Base-by-base conservation (phyloP, 2,797 vertebrate species). In the Cryptoprocta ferox region DNA sequence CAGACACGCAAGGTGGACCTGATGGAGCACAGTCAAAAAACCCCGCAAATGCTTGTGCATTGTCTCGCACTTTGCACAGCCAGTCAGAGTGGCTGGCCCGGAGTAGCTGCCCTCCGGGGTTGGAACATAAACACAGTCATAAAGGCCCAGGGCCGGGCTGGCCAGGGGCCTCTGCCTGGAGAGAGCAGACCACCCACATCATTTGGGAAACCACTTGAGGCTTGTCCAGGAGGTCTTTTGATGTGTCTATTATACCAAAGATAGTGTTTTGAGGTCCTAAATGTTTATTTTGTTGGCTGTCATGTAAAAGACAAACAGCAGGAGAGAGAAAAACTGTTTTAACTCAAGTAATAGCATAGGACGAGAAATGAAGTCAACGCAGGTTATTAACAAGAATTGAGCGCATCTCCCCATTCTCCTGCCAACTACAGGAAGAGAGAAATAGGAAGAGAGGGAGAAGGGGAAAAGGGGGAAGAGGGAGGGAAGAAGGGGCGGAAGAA, bases 271-370 rank as follows among this genome's bases (percentile, higher is more conserved):
- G 37, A 66, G 70, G 70, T 88, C 48, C 53, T 81, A 91, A 94
- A 71, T 94, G 73, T 89, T 98, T 61, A 95, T 95, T 81, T 66
- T n/a, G 39, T 95, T 88, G 81, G 66, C 35, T 95, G 32, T 90
- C 65, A 50, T 48, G 48, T 87, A 95, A 94, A 95, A 95, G 80
- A 89, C 70, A 93, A 94, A 76, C 59, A 80, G 50, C 39, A 50
- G 50, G 65, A 87, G 70, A 92, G 68, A 83, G 88, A 81, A 95
- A 95, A 91, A 59, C 37, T 70, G 48, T 65, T 89, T 96, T 92
- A 85, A 87, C n/a, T 89, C 80, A 81, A 90, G 79, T 45, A 94
- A 94, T 84, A 92, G 92, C n/a, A 10, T 78, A 84, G 78, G 87
- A 90, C n/a, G 37, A 50, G 93, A 93, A 91, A 93, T 76, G 14